phyloP scores from a whole-genome alignment of 1,140 invertebrate species.

The Hermetia illucens region DNA sequence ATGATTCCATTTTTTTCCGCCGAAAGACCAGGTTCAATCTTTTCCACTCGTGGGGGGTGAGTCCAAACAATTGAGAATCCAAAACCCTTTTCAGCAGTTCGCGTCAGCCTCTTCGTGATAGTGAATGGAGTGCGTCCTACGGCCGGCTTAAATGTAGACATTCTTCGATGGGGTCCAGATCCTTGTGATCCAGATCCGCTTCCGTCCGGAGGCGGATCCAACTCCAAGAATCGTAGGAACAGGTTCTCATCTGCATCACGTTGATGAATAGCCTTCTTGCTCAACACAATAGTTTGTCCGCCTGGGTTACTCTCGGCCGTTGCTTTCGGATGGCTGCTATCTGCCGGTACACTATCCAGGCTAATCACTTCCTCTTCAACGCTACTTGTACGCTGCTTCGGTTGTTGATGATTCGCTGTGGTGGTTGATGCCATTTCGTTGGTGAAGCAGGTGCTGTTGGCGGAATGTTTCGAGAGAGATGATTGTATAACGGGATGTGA shows the following conservation, averaged over 20 bases:
- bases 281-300: conserved; percentile 26
- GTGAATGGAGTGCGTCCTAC: conserved; percentile 69
- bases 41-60: conserved; percentile 73
- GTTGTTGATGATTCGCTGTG: conserved; percentile 8
- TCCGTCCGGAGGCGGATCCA: conserved; percentile 52
- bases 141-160: conserved; percentile 3
- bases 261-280: conserved; percentile 40
- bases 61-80: conserved; percentile 88
- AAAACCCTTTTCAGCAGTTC: conserved; percentile 46
- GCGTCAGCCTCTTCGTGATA: conserved; percentile 48
- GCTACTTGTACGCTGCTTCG: conserved; percentile 23
- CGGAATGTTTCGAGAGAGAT: no score
- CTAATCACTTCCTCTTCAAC: conserved; percentile 10
- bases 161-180: conserved; percentile 8
- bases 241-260: conserved; percentile 53
- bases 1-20: conserved; percentile 64
- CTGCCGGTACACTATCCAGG: conserved; percentile 1
- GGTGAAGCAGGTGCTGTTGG: not conserved
- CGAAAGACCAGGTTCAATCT: conserved; percentile 66
- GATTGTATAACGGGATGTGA: no score
- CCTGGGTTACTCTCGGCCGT: not conserved
- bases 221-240: conserved; percentile 62
- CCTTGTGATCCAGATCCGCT: conserved; percentile 23
- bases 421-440: conserved; percentile 4
- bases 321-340: not conserved